These are phyloP conservation scores for Otis tarda DNA, from an alignment of 2,113 vertebrate species.

Conservation along the genomic window DNA sequence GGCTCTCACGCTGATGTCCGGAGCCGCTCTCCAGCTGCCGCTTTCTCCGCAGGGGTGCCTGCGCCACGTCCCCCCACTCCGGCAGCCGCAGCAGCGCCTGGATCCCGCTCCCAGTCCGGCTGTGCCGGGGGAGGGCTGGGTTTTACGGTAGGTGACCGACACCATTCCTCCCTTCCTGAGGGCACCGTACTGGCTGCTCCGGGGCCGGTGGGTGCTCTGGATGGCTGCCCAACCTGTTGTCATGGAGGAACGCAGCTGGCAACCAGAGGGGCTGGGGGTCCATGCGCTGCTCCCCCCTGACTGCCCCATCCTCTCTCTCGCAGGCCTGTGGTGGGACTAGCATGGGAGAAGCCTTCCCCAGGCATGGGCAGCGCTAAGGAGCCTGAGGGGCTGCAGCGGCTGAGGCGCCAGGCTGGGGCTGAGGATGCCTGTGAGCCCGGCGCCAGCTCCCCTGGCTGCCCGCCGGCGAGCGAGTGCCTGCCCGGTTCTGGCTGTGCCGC, in stretches of 20 bases:
- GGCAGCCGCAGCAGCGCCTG: not conserved
- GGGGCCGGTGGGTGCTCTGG: not conserved
- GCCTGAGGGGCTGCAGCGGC: constrained; percentile 56
- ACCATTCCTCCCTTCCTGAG: not conserved
- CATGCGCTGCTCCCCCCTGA: not conserved
- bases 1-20: not conserved
- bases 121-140: not conserved
- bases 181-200: not conserved
- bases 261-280: not conserved
- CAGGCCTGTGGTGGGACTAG: constrained; percentile 49
- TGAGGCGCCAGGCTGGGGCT: constrained; percentile 5
- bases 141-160: not conserved
- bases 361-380: constrained; percentile 74
- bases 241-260: not conserved
- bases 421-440: not conserved
- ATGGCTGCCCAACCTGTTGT: not conserved
- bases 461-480: constrained; percentile 14
- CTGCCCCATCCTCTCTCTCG: constrained; percentile 31
- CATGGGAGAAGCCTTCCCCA: constrained; percentile 51
- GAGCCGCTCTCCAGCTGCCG: not conserved
- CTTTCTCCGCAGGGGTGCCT: not conserved
- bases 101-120: fast-evolving
- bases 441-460: constrained; percentile 28
- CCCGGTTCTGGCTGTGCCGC: not conserved
- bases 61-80: fast-evolving